Percentiles rank a stretch among this genome's conserved stretches.
Evolutionary conservation across 2,888 invertebrate genomes (phyloP).

Genomic region (Fragum whitleyi): DNA sequence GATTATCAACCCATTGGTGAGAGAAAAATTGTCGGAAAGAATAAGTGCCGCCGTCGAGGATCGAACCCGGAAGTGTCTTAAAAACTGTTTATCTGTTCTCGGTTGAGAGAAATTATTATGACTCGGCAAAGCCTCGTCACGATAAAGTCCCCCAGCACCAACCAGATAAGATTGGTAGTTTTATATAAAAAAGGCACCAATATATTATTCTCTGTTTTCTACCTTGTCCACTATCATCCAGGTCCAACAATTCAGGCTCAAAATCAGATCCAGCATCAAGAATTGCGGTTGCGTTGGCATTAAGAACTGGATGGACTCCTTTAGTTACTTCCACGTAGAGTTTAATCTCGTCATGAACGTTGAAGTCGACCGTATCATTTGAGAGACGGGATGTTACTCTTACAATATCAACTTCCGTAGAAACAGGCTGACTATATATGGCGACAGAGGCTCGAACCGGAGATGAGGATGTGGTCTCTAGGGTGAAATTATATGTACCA

Average conservation of each 20-base stretch:
- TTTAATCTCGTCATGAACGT: neutral
- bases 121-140: too few species aligned
- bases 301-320: slow-evolving; percentile 11
- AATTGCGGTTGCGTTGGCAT: slow-evolving; percentile 14
- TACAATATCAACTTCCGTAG: neutral
- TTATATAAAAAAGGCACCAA: too few species aligned
- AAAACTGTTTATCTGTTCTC: too few species aligned
- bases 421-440: neutral
- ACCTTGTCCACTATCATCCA: slow-evolving; percentile 14
- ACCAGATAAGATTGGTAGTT: too few species aligned
- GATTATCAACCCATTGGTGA: too few species aligned
- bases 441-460: neutral
- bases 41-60: too few species aligned
- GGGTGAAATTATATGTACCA: slow-evolving; percentile 4
- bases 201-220: too few species aligned
- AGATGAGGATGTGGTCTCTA: neutral
- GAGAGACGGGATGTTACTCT: slow-evolving; percentile 5
- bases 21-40: too few species aligned
- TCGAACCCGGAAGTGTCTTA: too few species aligned
- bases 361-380: neutral
- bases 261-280: neutral
- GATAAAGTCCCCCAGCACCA: too few species aligned
- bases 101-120: too few species aligned
- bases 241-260: neutral
- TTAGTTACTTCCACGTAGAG: slow-evolving; percentile 7